Base-by-base conservation (phyloP, 2,797 vertebrate genomes). In the Coranthus polyacanthus region DNA sequence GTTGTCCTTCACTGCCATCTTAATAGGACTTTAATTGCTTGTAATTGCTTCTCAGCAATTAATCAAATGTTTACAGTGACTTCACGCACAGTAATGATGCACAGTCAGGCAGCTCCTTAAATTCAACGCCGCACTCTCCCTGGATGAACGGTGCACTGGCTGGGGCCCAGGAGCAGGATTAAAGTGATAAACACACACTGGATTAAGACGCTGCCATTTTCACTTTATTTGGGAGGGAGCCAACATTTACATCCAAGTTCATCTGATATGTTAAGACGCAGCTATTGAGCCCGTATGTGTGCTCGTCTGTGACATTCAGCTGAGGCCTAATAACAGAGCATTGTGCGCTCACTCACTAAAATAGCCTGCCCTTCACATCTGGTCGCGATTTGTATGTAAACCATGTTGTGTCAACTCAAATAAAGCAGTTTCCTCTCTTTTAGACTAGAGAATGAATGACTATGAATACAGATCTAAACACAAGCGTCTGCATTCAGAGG, bases 1-100 rank as follows among this genome's bases (percentile, higher is more conserved):
- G 67, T 61, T 83, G 84, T 85, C 84, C 89, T 85, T 85, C 83
- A 66, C 60, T 73, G 82, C 76, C 76, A 60, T 75, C 68, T 56
- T 90, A 85, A 92, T 88, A 66, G 80, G 50, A 75, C 78, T 88
- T 87, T 90, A 90, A 92, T 89, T 90, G 86, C 75, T 72, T 78
- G 78, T 87, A 89, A 92, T 88, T 81, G 84, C 78, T 63, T 82
- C 83, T 74, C 60, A 44, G 83, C 64, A 72, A 82, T 84, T 84
- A 86, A 83, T 89, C 82, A 86, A 86, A 89, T 87, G 82, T 90
- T 91, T 88, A 85, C 75, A 77, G 71, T 58, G 78, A 72, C 82
- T 87, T 79, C 81, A 79, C 64, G 43, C 51, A 20, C 60, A 51
- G 72, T 79, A 72, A 83, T 55, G 72, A 86, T 52, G 58, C 1